These are phyloP conservation scores for Trinectes maculatus DNA, from an alignment of 2,113 vertebrate species.

Conservation along the genomic window DNA sequence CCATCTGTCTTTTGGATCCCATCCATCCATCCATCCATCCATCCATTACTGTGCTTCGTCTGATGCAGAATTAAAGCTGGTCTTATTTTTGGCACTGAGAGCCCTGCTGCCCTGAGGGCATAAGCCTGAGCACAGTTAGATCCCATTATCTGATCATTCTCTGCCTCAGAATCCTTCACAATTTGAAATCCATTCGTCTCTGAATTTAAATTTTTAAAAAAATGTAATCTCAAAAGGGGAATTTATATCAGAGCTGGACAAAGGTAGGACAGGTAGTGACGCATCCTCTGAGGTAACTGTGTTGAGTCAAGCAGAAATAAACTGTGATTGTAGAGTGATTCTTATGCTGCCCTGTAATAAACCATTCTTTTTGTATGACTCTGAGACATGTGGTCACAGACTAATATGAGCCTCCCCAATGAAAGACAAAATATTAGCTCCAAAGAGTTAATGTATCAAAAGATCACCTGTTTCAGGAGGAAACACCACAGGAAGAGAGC, in stretches of 20 bases:
- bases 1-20: too few relatives aligned
- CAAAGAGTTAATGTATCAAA: conserved; percentile 45
- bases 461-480: conserved; percentile 1
- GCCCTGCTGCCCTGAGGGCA: conserved; percentile 33
- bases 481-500: conserved; percentile 11
- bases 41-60: too few relatives aligned
- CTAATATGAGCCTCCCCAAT: conserved; percentile 16
- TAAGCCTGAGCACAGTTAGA: conserved; percentile 55
- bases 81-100: conserved; percentile 40
- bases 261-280: conserved; percentile 42
- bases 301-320: conserved; percentile 35
- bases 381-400: conserved; percentile 8
- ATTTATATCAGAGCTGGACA: conserved; percentile 25
- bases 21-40: too few relatives aligned
- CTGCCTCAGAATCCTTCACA: conserved; percentile 37
- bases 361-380: conserved; percentile 16
- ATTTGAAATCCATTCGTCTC: conserved; percentile 58
- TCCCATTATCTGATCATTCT: conserved; percentile 72
- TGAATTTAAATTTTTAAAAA: conserved; percentile 29
- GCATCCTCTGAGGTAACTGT: conserved; percentile 26
- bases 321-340: conserved; percentile 28
- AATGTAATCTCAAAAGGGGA: conserved; percentile 20
- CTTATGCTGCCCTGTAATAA: conserved; percentile 27
- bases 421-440: conserved; percentile 25
- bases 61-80: conserved; percentile 37